phyloP scores from a whole-genome alignment of 2,113 vertebrate genomes.

The Calypte anna region DNA sequence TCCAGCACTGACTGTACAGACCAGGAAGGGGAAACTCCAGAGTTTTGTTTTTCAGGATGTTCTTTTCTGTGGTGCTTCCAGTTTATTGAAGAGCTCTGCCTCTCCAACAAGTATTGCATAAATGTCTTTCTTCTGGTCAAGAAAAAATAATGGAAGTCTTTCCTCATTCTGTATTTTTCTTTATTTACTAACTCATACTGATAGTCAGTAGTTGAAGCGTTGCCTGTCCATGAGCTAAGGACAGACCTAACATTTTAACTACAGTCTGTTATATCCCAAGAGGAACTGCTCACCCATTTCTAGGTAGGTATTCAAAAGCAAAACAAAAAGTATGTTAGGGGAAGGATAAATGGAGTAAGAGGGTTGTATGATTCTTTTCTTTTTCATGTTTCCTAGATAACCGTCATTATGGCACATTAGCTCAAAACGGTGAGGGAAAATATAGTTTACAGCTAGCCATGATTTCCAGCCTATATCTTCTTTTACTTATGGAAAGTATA shows the following conservation, averaged over 20 bases:
- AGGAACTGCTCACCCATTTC: neutral
- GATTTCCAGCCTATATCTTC: neutral
- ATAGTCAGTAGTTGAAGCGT: neutral
- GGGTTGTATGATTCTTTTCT: neutral
- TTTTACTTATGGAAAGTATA: neutral
- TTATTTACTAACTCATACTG: neutral
- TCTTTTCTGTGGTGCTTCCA: neutral
- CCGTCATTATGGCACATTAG: neutral
- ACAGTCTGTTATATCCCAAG: neutral
- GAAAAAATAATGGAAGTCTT: neutral
- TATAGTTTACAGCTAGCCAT: neutral
- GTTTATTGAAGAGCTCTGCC: neutral
- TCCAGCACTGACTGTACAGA: neutral
- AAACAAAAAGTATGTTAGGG: neutral
- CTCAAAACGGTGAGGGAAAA: neutral
- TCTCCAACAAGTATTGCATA: neutral
- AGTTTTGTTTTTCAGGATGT: neutral
- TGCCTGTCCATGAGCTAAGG: neutral
- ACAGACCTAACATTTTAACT: neutral
- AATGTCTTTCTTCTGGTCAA: neutral
- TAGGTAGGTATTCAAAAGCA: neutral
- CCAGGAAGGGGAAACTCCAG: neutral
- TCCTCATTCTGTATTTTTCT: neutral
- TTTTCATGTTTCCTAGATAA: neutral
- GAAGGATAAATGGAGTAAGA: neutral